Evolutionary conservation across 2,113 vertebrate genomes (phyloP).

Genomic region (Phodopus roborovskii): DNA sequence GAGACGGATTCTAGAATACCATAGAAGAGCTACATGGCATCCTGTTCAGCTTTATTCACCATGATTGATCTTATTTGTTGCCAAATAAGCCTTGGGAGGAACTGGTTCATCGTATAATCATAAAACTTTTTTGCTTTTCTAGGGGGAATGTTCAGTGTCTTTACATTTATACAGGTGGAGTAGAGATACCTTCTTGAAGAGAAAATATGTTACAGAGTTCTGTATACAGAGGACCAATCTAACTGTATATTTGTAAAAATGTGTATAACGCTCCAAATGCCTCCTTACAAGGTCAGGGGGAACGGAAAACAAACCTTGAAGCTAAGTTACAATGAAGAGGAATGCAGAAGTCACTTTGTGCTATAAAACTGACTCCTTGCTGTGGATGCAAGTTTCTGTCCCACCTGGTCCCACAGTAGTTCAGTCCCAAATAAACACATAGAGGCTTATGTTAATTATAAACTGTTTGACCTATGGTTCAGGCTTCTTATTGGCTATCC

Average conservation of each 20-base stretch:
- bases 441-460: too few relatives aligned
- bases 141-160: background rate
- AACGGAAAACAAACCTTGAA: constrained; percentile 24
- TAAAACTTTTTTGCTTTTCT: background rate
- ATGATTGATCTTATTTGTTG: background rate
- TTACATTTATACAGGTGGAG: background rate
- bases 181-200: background rate
- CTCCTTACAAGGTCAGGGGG: constrained; percentile 40
- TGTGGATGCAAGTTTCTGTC: too few relatives aligned
- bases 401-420: too few relatives aligned
- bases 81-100: background rate
- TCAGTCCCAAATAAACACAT: too few relatives aligned
- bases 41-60: background rate
- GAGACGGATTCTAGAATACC: background rate
- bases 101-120: background rate
- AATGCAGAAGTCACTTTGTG: background rate
- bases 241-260: background rate
- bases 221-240: background rate
- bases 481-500: too few relatives aligned
- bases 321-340: background rate
- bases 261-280: background rate
- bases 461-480: too few relatives aligned
- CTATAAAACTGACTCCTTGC: background rate
- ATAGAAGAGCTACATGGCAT: background rate
- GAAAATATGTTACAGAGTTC: background rate